Conservation (phyloP, 2,113 vertebrate genomes). For the Synodontis membranacea region DNA sequence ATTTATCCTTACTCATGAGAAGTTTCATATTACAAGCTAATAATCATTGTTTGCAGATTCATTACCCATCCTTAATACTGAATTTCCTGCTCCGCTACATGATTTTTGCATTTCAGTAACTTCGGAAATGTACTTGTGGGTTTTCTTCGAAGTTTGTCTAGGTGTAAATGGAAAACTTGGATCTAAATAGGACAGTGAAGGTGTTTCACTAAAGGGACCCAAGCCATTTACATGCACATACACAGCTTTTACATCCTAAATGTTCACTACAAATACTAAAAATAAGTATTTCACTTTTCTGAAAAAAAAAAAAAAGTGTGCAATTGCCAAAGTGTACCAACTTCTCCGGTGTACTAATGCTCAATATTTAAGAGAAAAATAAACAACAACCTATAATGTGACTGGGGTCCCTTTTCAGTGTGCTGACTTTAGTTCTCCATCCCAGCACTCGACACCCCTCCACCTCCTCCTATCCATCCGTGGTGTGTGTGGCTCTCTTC, state of each 20-base stretch:
- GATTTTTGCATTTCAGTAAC: constrained; percentile 52
- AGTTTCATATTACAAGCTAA: neutral
- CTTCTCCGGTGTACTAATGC: neutral
- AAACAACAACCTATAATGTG: constrained; percentile 52
- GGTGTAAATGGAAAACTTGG: constrained; percentile 31
- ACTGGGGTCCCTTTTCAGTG: constrained; percentile 91
- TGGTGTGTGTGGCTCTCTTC: constrained; percentile 67
- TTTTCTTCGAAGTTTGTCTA: constrained; percentile 25
- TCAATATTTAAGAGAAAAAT: too few relatives aligned
- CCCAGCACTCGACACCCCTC: constrained; percentile 60
- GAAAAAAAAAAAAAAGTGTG: neutral
- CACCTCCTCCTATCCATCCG: constrained; percentile 61
- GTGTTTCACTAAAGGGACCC: constrained; percentile 68
- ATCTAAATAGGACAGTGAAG: constrained; percentile 56
- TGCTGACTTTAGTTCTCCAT: constrained; percentile 64
- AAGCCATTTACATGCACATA: constrained; percentile 60
- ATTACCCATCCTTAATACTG: constrained; percentile 47
- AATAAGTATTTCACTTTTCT: neutral
- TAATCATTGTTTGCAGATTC: constrained; percentile 40
- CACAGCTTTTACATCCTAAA: neutral
- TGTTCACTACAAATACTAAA: neutral
- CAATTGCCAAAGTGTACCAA: constrained; percentile 30
- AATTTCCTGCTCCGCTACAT: constrained; percentile 24
- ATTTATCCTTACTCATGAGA: neutral
- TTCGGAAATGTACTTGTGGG: constrained; percentile 31